Percentiles rank a stretch among this genome's conserved stretches.
These are phyloP conservation scores for Crocidura indochinensis DNA, from an alignment of 2,797 vertebrate genomes.

Conservation along the genomic window DNA sequence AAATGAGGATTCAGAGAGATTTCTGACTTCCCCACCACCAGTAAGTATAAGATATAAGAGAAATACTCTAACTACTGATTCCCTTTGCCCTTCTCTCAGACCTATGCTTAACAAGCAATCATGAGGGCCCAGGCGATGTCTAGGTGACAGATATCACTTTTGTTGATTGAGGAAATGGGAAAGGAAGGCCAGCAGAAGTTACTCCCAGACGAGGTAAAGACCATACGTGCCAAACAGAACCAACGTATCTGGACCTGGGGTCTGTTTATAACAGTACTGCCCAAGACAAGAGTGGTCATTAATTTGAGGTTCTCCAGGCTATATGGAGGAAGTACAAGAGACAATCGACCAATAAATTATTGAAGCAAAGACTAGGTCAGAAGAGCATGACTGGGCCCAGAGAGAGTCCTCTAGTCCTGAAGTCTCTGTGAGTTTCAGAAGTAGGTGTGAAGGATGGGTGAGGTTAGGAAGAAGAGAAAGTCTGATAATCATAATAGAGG, in stretches of 20 bases:
- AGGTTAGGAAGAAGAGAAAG: neutral
- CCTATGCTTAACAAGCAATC: neutral
- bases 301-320: neutral
- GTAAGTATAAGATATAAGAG: neutral
- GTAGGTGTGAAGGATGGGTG: neutral
- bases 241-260: neutral
- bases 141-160: neutral
- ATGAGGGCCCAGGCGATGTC: neutral
- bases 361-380: neutral
- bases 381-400: neutral
- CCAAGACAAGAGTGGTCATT: neutral
- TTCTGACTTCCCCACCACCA: neutral
- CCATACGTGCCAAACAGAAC: neutral
- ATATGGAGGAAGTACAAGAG: neutral
- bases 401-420: neutral
- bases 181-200: neutral
- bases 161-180: neutral
- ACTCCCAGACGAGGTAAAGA: neutral
- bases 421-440: neutral
- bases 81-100: neutral
- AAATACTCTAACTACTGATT: neutral
- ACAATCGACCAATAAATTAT: neutral
- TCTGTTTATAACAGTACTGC: neutral
- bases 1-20: constrained; percentile 32
- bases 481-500: neutral